phyloP scores from a whole-genome alignment of 2,113 vertebrate genomes.

The Sitta europaea region DNA sequence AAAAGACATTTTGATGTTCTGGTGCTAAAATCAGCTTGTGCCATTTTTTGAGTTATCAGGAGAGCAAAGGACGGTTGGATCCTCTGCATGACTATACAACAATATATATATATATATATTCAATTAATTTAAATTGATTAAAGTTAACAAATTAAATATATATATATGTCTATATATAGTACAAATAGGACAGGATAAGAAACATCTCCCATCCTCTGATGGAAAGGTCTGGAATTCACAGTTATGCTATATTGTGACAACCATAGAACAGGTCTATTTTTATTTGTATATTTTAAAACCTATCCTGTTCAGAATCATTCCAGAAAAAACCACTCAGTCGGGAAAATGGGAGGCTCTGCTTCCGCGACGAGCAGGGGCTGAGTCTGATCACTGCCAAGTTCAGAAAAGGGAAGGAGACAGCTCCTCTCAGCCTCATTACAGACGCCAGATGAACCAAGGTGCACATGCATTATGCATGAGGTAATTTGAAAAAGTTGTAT shows the following conservation, averaged over 20 bases:
- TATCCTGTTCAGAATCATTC: neutral
- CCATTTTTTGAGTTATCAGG: neutral
- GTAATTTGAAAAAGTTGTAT: neutral
- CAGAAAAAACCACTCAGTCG: neutral
- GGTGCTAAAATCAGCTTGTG: neutral
- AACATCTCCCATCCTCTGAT: neutral
- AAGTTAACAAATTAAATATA: neutral
- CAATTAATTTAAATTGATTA: neutral
- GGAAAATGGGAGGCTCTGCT: neutral
- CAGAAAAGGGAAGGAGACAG: neutral
- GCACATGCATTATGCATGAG: neutral
- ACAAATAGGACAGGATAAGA: neutral
- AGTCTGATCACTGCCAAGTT: neutral
- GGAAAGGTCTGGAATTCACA: neutral
- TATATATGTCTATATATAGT: no score
- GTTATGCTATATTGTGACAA: neutral
- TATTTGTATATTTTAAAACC: neutral
- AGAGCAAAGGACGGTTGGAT: neutral
- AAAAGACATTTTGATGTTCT: neutral
- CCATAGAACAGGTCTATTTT: neutral
- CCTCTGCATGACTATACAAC: neutral
- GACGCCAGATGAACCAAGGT: neutral
- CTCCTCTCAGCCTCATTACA: neutral
- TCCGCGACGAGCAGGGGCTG: fast-evolving
- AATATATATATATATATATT: neutral